A percentile compares a stretch with the other conserved stretches of the same genome.
These are phyloP conservation scores for Platycheirus albimanus DNA, from an alignment of 2,888 invertebrate species.

Conservation along the genomic window DNA sequence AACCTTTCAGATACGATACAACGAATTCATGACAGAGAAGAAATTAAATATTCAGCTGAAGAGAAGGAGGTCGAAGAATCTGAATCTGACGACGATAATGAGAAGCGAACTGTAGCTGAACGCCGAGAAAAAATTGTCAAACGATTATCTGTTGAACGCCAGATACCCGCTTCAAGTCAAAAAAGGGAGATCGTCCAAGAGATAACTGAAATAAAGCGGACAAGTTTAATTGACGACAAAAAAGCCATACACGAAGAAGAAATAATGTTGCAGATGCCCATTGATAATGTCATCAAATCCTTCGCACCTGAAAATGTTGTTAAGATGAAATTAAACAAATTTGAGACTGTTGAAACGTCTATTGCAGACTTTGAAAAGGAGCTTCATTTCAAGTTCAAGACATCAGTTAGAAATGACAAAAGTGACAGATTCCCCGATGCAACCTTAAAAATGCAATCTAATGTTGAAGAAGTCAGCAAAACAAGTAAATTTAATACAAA, in stretches of 20 bases:
- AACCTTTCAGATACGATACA: too few relatives aligned
- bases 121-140: slow-evolving; percentile 90
- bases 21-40: slow-evolving; percentile 85
- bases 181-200: slow-evolving; percentile 89
- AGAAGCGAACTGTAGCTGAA: slow-evolving; percentile 89
- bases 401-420: slow-evolving; percentile 79
- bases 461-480: slow-evolving; percentile 76
- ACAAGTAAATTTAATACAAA: slow-evolving; percentile 59
- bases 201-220: slow-evolving; percentile 88
- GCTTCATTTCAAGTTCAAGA: slow-evolving; percentile 81
- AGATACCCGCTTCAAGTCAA: slow-evolving; percentile 88
- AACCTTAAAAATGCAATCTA: slow-evolving; percentile 76
- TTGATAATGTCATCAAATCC: slow-evolving; percentile 82
- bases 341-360: slow-evolving; percentile 80
- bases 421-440: slow-evolving; percentile 76
- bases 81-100: slow-evolving; percentile 85
- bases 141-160: slow-evolving; percentile 87
- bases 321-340: slow-evolving; percentile 82
- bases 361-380: slow-evolving; percentile 82
- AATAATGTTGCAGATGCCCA: slow-evolving; percentile 82
- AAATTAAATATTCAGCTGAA: slow-evolving; percentile 91
- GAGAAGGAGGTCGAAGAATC: slow-evolving; percentile 88
- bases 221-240: slow-evolving; percentile 84
- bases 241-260: slow-evolving; percentile 83
- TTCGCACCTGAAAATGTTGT: slow-evolving; percentile 81